These are phyloP conservation scores for Chaenogobius annularis DNA, from an alignment of 2,113 vertebrate genomes.

Conservation along the genomic window DNA sequence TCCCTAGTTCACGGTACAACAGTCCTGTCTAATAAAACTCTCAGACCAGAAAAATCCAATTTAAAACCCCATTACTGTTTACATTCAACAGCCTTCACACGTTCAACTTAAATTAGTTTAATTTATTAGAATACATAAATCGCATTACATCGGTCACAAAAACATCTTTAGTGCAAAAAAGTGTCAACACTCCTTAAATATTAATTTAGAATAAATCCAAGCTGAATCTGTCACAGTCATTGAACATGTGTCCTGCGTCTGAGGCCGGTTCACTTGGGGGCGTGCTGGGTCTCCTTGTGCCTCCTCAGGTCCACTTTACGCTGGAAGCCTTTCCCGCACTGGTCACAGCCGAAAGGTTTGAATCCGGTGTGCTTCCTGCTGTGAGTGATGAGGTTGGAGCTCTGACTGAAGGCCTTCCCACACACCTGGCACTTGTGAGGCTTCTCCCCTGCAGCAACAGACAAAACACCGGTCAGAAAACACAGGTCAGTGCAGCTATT, in stretches of 20 bases:
- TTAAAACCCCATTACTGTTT: too few relatives aligned
- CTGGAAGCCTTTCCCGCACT: conserved; percentile 94
- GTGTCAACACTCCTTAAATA: conserved; percentile 47
- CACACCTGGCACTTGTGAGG: conserved; percentile 99
- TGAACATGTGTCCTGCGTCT: conserved; percentile 21
- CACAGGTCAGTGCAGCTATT: background rate
- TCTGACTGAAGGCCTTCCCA: conserved; percentile 98
- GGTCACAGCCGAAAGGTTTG: conserved; percentile 93
- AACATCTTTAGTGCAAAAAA: background rate
- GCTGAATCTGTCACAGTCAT: conserved; percentile 4
- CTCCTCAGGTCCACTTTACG: conserved; percentile 93
- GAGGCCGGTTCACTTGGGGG: conserved; percentile 82
- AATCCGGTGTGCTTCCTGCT: conserved; percentile 97
- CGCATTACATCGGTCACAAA: background rate
- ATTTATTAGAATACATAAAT: background rate
- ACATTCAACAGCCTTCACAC: too few relatives aligned
- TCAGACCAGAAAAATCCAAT: too few relatives aligned
- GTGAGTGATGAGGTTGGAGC: conserved; percentile 98
- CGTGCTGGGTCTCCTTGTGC: conserved; percentile 93
- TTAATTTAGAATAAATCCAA: conserved; percentile 28
- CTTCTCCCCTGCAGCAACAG: conserved; percentile 86
- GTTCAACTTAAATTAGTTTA: background rate
- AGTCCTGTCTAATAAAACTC: too few relatives aligned
- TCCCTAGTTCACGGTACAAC: too few relatives aligned
- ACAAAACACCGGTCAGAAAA: background rate